Conservation (phyloP, 2,888 invertebrate species). For the Protula sp. region DNA sequence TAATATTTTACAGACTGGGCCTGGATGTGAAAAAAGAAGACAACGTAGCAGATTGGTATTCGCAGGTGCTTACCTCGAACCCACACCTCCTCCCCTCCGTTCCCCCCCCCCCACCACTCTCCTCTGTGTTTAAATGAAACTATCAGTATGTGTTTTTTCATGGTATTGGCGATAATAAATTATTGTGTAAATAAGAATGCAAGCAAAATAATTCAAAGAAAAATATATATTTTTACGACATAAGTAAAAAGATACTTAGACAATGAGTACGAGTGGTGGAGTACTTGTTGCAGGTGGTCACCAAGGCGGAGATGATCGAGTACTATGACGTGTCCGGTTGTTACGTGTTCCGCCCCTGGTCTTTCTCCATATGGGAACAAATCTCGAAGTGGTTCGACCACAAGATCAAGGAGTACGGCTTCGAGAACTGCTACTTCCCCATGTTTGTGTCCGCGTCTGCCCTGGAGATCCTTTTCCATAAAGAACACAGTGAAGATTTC, state of each 20-base stretch:
- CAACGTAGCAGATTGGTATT: conserved; percentile 95
- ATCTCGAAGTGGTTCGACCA: conserved; percentile 80
- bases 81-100: too few species aligned
- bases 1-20: too few species aligned
- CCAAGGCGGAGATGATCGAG: conserved; percentile 94
- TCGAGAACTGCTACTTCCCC: conserved; percentile 96
- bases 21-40: conserved; percentile 88
- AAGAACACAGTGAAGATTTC: conserved; percentile 95
- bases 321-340: conserved; percentile 99
- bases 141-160: too few species aligned
- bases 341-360: conserved; percentile 96
- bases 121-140: too few species aligned
- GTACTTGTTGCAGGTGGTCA: conserved; percentile 83
- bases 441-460: conserved; percentile 90
- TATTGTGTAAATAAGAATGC: too few species aligned
- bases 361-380: conserved; percentile 89
- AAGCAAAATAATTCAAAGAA: too few species aligned
- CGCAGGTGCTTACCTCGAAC: conserved; percentile 73
- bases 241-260: too few species aligned
- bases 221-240: too few species aligned
- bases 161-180: too few species aligned
- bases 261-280: too few species aligned
- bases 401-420: conserved; percentile 84
- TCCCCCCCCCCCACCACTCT: too few species aligned
- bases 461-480: conserved; percentile 91